Evolutionary conservation across 2,797 vertebrate species (phyloP).

Genomic region (Myotis vivesi): DNA sequence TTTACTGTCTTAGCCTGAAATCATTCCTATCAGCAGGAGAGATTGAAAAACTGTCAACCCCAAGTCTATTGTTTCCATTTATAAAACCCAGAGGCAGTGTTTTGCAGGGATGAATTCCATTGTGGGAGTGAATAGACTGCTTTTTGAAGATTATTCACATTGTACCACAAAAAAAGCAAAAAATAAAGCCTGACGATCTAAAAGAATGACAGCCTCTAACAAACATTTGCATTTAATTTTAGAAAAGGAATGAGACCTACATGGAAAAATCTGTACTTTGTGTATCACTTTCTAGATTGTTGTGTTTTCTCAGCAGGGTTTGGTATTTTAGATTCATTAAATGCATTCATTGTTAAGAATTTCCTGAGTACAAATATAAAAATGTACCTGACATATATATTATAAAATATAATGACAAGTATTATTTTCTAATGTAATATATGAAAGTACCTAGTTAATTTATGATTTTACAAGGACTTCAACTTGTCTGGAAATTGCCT

Average conservation of each 20-base stretch:
- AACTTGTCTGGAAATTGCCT: background rate
- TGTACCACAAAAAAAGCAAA: background rate
- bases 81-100: background rate
- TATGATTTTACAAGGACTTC: background rate
- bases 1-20: background rate
- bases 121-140: background rate
- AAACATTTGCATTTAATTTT: background rate
- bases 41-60: background rate
- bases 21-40: background rate
- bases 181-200: background rate
- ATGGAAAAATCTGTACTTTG: background rate
- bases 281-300: background rate
- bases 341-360: background rate
- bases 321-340: background rate
- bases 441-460: background rate
- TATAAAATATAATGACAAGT: background rate
- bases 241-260: background rate
- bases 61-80: background rate
- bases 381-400: background rate
- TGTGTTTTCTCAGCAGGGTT: background rate
- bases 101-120: background rate
- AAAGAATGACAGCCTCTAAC: background rate
- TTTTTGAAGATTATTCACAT: background rate
- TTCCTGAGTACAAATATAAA: background rate
- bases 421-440: constrained; percentile 16